These are phyloP conservation scores for Ectemnius continuus DNA, from an alignment of 2,888 invertebrate species.

Conservation along the genomic window DNA sequence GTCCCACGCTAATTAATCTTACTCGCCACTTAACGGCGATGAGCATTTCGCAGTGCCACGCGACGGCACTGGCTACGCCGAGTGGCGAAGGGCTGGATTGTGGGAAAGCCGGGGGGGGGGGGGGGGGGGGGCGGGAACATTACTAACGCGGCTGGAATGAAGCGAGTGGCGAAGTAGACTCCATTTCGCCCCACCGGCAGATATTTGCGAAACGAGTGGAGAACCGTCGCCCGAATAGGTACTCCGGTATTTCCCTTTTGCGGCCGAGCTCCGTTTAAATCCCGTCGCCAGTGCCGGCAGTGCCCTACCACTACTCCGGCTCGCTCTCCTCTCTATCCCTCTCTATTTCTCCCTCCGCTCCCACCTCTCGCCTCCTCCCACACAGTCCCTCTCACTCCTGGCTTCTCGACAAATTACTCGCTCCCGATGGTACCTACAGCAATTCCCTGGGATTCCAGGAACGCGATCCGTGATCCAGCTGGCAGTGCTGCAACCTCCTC, in stretches of 20 bases:
- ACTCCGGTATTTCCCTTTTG: conserved; percentile 58
- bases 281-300: conserved; percentile 59
- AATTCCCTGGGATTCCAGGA: conserved; percentile 58
- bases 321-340: too few species aligned
- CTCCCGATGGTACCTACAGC: conserved; percentile 56
- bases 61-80: background rate
- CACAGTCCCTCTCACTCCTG: conserved; percentile 13
- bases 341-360: too few species aligned
- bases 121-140: background rate
- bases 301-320: conserved; percentile 33
- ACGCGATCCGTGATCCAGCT: conserved; percentile 44
- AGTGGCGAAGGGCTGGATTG: too few species aligned
- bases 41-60: background rate
- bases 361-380: too few species aligned
- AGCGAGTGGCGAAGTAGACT: conserved; percentile 40
- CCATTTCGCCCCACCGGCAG: conserved; percentile 36
- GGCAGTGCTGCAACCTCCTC: conserved; percentile 16
- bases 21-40: conserved; percentile 21
- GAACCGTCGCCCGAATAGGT: conserved; percentile 40
- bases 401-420: conserved; percentile 64
- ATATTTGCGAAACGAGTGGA: conserved; percentile 43
- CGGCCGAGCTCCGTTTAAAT: conserved; percentile 59
- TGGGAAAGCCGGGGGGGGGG: too few species aligned
- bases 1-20: conserved; percentile 38
- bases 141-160: conserved; percentile 27